These are phyloP conservation scores for Sinonovacula constricta DNA, from an alignment of 1,140 invertebrate genomes.

Conservation along the genomic window DNA sequence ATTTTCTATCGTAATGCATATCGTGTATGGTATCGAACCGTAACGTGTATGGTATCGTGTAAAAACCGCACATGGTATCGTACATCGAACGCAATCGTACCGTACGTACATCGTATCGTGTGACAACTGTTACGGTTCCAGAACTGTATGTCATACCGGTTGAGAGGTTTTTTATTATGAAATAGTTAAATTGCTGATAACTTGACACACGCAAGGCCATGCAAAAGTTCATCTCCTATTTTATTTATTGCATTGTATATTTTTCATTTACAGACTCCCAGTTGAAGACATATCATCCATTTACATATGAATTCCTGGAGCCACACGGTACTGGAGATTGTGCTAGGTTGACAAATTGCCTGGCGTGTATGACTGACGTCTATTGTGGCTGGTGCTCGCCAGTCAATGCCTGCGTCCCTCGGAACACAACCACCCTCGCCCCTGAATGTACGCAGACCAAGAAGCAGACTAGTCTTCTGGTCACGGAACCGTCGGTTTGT, in stretches of 20 bases:
- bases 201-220: neutral
- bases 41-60: no score
- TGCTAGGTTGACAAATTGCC: conserved; percentile 87
- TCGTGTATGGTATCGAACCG: no score
- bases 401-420: conserved; percentile 46
- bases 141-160: neutral
- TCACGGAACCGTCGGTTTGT: conserved; percentile 72
- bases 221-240: neutral
- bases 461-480: conserved; percentile 16
- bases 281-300: conserved; percentile 19
- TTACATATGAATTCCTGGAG: conserved; percentile 86
- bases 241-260: no score
- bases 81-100: no score
- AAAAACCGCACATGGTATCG: no score
- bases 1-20: no score
- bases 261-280: no score
- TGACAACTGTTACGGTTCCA: no score
- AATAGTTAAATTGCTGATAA: neutral
- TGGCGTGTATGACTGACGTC: conserved; percentile 92
- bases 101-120: no score
- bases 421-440: conserved; percentile 30
- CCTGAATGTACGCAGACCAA: conserved; percentile 8
- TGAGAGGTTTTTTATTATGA: neutral
- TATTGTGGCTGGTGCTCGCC: conserved; percentile 93
- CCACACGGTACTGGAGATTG: conserved; percentile 86